A percentile compares a stretch with the other conserved stretches of the same genome.
Evolutionary conservation across 2,113 vertebrate genomes (phyloP).

Genomic region (Pongo abelii): DNA sequence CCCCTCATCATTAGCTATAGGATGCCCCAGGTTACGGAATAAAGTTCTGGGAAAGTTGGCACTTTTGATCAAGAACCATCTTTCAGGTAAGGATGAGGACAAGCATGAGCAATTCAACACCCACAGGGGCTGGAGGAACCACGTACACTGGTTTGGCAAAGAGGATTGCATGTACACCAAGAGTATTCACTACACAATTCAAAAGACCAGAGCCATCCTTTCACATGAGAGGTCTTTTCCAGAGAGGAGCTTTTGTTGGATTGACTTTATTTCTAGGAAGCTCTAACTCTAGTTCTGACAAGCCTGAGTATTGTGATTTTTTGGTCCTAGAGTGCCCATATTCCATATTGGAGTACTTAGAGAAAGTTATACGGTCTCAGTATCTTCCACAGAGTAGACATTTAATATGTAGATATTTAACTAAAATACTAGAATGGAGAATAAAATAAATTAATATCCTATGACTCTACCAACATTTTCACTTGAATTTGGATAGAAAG

Average conservation of each 20-base stretch:
- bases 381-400: background rate
- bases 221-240: background rate
- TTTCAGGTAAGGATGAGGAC: background rate
- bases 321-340: background rate
- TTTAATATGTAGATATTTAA: background rate
- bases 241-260: background rate
- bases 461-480: background rate
- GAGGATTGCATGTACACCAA: background rate
- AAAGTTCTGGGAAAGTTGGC: background rate
- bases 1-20: background rate
- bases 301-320: background rate
- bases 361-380: background rate
- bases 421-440: conserved; percentile 33
- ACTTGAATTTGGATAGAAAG: background rate
- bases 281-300: background rate
- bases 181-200: background rate
- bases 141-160: background rate
- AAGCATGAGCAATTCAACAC: background rate
- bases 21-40: background rate
- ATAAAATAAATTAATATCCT: background rate
- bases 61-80: background rate
- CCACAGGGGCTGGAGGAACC: background rate
- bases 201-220: background rate
- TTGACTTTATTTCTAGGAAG: background rate
- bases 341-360: background rate